Conservation (phyloP, 1,140 invertebrate species). For the Charaxes varanes region DNA sequence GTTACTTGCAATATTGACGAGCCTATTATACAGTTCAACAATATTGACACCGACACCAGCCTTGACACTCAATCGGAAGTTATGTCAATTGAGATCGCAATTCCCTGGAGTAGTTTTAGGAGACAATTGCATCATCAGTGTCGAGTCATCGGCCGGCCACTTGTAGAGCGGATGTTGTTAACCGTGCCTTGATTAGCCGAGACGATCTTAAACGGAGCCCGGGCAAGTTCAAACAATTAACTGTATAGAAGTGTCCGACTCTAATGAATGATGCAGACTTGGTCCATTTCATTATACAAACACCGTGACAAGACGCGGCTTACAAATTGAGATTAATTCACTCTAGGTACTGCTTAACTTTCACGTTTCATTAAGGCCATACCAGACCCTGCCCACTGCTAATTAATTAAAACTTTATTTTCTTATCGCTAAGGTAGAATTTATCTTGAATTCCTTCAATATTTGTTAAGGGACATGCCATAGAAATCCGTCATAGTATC, state of each 20-base stretch:
- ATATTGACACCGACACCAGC: conserved; percentile 39
- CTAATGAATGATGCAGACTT: conserved; percentile 71
- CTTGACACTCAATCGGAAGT: conserved; percentile 70
- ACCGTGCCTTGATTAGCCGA: conserved; percentile 66
- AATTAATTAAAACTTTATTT: conserved; percentile 10
- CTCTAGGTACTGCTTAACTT: conserved; percentile 30
- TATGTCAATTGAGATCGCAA: conserved; percentile 47
- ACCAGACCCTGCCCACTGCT: not conserved
- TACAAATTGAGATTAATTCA: conserved; percentile 71
- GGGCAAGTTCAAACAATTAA: conserved; percentile 72
- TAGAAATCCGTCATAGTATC: conserved; percentile 14
- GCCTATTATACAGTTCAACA: conserved; percentile 32
- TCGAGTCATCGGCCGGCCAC: conserved; percentile 63
- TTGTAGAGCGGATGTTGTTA: conserved; percentile 68
- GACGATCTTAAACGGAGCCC: conserved; percentile 65
- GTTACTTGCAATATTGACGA: too few relatives aligned
- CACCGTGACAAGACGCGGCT: conserved; percentile 60
- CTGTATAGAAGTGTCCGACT: conserved; percentile 72
- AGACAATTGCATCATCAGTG: conserved; percentile 67
- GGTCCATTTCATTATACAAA: conserved; percentile 65
- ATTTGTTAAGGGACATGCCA: conserved; percentile 2
- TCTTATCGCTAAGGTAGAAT: not conserved
- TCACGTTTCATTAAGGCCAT: conserved; percentile 2
- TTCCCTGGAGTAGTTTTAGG: conserved; percentile 38
- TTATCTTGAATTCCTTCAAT: not conserved